Evolutionary conservation across 2,888 invertebrate genomes (phyloP), one percentile per base, ranked within the genome.

Genomic region (Ochropacha duplaris): DNA sequence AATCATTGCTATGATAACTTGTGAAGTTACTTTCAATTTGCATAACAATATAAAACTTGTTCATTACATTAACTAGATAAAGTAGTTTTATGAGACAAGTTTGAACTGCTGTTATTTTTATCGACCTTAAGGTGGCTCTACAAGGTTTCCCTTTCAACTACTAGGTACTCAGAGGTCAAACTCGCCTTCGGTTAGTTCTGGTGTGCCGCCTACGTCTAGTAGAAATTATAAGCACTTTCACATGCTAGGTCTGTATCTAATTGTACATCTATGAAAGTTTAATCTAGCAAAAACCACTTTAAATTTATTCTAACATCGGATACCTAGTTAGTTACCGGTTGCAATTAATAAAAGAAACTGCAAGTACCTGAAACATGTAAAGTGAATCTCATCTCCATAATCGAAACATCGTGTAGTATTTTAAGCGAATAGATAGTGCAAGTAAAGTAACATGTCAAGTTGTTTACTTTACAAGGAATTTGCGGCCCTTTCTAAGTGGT

Each of bases 141-240:
- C 69, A 57, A 72, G 68, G 56, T 81, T 82, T 82, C 79, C 71
- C 79, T 74, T 76, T 76, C 73, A 70, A 69, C 64, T 61, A 63
- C 64, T n/a, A 56, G 59, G 54, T n/a, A n/a, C n/a, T n/a, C 61
- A 60, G 34, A 59, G 71, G 71, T 72, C 67, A 73, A 51, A 57
- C 56, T 56, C 55, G 59, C 62, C 64, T 57, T 60, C 58, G 57
- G 55, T 59, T 49, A 60, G 55, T 56, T 55, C 57, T 61, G 57
- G 56, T 57, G 50, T 62, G 57, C 50, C 16, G 59, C 65, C 60
- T 39, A 49, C 58, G 16, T 59, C 58, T 50, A 58, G 55, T 57
- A 57, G 59, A 64, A 61, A 62, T 49, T 56, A 44, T 34, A 50
- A 16, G 51, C 55, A 58, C 65, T 73, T 68, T 71, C 69, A 62